Conservation (phyloP, 2,888 invertebrate species). For the Acanthacorydalis orientalis region DNA sequence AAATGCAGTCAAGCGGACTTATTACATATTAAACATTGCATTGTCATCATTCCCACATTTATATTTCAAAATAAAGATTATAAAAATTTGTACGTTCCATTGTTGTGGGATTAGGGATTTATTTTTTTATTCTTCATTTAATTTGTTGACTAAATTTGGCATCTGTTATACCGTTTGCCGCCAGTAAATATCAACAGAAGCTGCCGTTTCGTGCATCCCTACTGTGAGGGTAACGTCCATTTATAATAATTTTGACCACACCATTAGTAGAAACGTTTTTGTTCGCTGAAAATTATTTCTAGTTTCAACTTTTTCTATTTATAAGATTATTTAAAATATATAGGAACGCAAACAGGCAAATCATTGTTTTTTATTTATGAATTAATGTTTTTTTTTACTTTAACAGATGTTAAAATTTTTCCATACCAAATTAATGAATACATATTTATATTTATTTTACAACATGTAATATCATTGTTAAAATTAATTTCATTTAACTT, state of each 20-base stretch:
- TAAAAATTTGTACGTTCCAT: not conserved
- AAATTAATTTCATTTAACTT: too few species aligned
- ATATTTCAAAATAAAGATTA: slow-evolving; percentile 2
- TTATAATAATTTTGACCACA: not conserved
- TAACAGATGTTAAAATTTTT: too few species aligned
- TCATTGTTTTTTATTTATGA: too few species aligned
- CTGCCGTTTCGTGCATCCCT: not conserved
- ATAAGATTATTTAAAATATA: too few species aligned
- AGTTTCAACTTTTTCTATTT: too few species aligned
- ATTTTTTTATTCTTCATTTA: not conserved
- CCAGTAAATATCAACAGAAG: not conserved
- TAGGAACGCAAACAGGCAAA: too few species aligned
- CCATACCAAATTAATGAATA: too few species aligned
- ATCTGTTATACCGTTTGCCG: not conserved
- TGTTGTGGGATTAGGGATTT: slow-evolving; percentile 1
- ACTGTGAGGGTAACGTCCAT: not conserved
- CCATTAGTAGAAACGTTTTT: not conserved
- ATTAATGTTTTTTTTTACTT: too few species aligned
- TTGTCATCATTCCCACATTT: slow-evolving; percentile 1
- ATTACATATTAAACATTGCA: not conserved
- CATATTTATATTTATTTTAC: too few species aligned
- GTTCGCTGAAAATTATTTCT: too few species aligned
- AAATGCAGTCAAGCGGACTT: not conserved
- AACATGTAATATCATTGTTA: too few species aligned
- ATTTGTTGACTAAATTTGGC: slow-evolving; percentile 1